These are phyloP conservation scores for Agrotis segetum DNA, from an alignment of 2,888 invertebrate species.

Conservation along the genomic window DNA sequence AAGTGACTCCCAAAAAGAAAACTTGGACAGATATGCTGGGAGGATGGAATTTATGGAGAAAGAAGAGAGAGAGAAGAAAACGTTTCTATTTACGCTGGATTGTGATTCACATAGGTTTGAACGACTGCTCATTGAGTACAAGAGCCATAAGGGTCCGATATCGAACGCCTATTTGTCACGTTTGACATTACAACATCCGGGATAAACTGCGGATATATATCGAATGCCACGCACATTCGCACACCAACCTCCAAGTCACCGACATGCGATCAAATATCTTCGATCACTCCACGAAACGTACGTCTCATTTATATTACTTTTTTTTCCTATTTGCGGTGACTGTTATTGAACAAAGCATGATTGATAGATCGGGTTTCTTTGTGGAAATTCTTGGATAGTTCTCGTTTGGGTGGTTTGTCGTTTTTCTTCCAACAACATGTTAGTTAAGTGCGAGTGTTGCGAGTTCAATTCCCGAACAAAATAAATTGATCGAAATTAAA, in stretches of 20 bases:
- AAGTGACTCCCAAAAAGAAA: no score
- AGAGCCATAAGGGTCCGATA: neutral
- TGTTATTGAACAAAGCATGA: constrained; percentile 43
- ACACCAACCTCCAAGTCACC: constrained; percentile 2
- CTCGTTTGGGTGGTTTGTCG: neutral
- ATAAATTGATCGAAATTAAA: no score
- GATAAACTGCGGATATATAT: constrained; percentile 37
- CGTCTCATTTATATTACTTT: constrained; percentile 46
- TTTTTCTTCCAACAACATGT: neutral
- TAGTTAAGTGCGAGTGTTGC: no score
- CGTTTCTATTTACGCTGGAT: neutral
- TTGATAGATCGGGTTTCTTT: constrained; percentile 29
- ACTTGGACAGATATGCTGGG: no score
- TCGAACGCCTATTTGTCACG: constrained; percentile 20
- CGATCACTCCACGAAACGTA: constrained; percentile 26
- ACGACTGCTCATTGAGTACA: neutral
- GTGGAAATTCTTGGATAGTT: constrained; percentile 11
- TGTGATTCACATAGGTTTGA: neutral
- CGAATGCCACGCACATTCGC: constrained; percentile 43
- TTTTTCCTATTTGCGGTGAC: constrained; percentile 24
- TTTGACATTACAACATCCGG: constrained; percentile 6
- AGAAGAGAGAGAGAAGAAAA: no score
- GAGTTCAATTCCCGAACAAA: no score
- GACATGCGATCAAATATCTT: constrained; percentile 39
- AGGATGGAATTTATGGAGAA: no score